These are phyloP conservation scores for Virgularia gustaviana DNA, from an alignment of 92 coral and sea anemone genomes.

Conservation along the genomic window DNA sequence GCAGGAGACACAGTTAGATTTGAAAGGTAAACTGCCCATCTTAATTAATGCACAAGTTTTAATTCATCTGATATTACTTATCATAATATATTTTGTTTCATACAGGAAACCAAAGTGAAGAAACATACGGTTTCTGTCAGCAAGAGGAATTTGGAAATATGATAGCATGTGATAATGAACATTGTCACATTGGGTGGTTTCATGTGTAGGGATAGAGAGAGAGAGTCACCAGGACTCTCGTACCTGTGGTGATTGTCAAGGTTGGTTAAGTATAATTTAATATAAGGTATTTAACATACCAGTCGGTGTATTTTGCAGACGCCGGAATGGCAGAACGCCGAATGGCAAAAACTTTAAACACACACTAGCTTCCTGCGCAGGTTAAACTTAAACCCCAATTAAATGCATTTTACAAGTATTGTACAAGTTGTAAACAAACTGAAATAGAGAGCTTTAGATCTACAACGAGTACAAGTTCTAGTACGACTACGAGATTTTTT, in stretches of 20 bases:
- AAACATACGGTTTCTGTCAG: conserved; percentile 5
- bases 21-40: background rate
- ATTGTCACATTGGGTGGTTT: conserved; percentile 4
- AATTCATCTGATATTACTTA: background rate
- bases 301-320: too few species aligned
- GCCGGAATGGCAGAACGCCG: too few species aligned
- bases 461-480: too few species aligned
- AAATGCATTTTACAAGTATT: too few species aligned
- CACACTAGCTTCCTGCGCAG: too few species aligned
- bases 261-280: background rate
- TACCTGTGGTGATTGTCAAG: conserved; percentile 17
- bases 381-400: too few species aligned
- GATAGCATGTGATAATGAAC: conserved; percentile 13
- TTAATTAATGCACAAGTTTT: background rate
- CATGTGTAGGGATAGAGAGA: conserved; percentile 8
- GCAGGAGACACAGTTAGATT: conserved; percentile 10
- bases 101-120: conserved; percentile 26
- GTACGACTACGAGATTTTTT: too few species aligned
- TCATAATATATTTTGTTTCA: conserved; percentile 8
- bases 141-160: conserved; percentile 1
- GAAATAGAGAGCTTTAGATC: too few species aligned
- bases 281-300: too few species aligned
- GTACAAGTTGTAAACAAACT: too few species aligned
- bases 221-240: conserved; percentile 13
- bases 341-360: too few species aligned